Conservation (phyloP, 2,113 vertebrate species). For the Nesogale talazaci region DNA sequence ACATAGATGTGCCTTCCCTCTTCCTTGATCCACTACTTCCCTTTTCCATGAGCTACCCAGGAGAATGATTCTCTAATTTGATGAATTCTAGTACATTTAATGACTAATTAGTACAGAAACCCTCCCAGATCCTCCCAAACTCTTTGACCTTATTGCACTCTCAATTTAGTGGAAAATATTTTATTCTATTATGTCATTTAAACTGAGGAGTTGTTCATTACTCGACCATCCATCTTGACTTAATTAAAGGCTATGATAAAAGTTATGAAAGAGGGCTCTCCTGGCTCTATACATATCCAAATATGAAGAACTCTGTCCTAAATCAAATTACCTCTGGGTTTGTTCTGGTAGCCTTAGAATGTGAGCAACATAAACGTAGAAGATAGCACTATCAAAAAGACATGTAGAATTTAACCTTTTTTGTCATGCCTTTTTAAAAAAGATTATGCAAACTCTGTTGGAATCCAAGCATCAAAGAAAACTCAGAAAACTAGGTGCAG, state of each 20-base stretch:
- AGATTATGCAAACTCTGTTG: too few relatives aligned
- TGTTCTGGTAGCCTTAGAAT: neutral
- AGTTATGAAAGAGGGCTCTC: neutral
- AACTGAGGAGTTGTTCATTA: neutral
- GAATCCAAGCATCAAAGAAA: too few relatives aligned
- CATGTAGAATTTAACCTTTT: too few relatives aligned
- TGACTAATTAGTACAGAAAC: neutral
- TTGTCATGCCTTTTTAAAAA: too few relatives aligned
- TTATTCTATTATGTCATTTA: neutral
- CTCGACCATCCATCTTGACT: neutral
- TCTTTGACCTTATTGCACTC: neutral
- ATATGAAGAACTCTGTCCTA: neutral
- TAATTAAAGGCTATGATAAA: neutral
- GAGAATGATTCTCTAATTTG: neutral
- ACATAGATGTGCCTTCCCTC: neutral
- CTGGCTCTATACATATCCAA: neutral
- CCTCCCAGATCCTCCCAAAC: neutral
- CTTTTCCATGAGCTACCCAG: neutral
- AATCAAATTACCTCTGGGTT: neutral
- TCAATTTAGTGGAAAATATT: neutral
- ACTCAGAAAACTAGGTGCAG: too few relatives aligned
- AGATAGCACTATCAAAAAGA: too few relatives aligned
- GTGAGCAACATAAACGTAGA: neutral
- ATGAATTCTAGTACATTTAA: neutral
- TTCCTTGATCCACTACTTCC: too few relatives aligned